A percentile compares a stretch with the other conserved stretches of the same genome.
These are phyloP conservation scores for Sepioteuthis lessoniana DNA, from an alignment of 2,888 invertebrate genomes.

Conservation along the genomic window DNA sequence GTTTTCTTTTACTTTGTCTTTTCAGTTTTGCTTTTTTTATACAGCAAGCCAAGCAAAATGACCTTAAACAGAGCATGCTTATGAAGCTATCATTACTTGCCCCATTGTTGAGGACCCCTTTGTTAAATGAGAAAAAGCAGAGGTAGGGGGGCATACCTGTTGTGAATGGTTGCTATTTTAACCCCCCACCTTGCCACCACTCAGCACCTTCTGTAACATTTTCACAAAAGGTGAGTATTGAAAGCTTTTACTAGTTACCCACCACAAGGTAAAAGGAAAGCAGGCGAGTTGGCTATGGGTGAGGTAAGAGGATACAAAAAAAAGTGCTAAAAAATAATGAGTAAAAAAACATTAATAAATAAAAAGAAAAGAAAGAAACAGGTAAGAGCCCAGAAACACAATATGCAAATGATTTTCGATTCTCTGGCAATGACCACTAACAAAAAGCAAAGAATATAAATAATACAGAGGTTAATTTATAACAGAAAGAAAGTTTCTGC, in stretches of 20 bases:
- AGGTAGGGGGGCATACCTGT: background rate
- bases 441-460: background rate
- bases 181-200: background rate
- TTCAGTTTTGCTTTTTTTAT: background rate
- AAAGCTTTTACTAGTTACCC: background rate
- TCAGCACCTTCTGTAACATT: background rate
- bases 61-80: background rate
- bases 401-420: background rate
- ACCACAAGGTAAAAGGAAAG: background rate
- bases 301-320: background rate
- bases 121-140: background rate
- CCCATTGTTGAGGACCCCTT: background rate
- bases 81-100: background rate
- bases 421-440: background rate
- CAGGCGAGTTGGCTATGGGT: background rate
- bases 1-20: background rate
- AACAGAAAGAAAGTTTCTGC: background rate
- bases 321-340: background rate
- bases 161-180: background rate
- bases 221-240: background rate
- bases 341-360: background rate
- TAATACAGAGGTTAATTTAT: background rate
- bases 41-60: background rate
- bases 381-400: background rate
- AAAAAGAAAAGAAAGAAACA: background rate